These are phyloP conservation scores for Mylabris sibirica DNA, from an alignment of 2,888 invertebrate genomes.

Conservation along the genomic window DNA sequence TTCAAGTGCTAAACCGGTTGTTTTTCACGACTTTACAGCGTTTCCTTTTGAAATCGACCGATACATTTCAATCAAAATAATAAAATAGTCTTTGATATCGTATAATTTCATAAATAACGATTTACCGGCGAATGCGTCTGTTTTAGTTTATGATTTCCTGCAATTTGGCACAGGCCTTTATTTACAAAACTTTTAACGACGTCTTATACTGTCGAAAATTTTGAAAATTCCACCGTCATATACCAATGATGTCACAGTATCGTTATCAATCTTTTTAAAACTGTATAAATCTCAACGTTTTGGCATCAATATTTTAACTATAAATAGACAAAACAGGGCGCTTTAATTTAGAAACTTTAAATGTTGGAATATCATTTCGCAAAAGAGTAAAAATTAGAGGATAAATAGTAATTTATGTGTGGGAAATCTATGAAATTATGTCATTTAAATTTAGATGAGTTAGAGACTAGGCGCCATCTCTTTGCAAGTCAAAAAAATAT, in stretches of 20 bases:
- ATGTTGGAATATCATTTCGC: not conserved
- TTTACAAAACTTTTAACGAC: slow-evolving; percentile 9
- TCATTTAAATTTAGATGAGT: slow-evolving; percentile 37
- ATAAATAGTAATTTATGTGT: not conserved
- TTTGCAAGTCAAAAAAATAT: slow-evolving; percentile 14
- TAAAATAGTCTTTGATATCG: slow-evolving; percentile 5
- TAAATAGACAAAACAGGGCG: not conserved
- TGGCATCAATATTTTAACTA: not conserved
- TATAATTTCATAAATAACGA: slow-evolving; percentile 1
- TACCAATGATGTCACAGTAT: not conserved
- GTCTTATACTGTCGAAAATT: not conserved
- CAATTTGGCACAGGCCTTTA: slow-evolving; percentile 8
- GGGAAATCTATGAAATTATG: slow-evolving; percentile 7
- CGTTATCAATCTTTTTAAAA: not conserved
- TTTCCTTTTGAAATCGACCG: no score
- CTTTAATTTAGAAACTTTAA: not conserved
- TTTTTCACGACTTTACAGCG: no score
- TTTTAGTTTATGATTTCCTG: slow-evolving; percentile 14
- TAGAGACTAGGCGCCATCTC: slow-evolving; percentile 37
- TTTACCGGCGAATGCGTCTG: slow-evolving; percentile 10
- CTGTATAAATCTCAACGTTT: no score
- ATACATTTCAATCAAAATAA: not conserved
- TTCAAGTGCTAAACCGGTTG: not conserved
- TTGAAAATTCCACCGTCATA: slow-evolving; percentile 2
- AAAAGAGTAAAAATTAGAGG: not conserved